Base-by-base conservation (phyloP, 2,797 vertebrate species). In the Channa striata region DNA sequence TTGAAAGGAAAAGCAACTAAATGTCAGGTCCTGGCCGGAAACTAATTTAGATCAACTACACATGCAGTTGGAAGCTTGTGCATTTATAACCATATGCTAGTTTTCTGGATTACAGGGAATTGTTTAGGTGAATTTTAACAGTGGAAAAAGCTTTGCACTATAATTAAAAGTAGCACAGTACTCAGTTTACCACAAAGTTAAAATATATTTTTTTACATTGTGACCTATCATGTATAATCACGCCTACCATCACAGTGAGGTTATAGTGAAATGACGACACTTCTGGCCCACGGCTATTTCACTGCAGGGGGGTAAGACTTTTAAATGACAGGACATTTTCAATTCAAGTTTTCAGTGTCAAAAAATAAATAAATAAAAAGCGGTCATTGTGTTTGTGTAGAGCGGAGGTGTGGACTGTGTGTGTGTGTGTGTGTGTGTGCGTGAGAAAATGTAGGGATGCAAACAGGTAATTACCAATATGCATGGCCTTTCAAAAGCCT, bases 401-500 rank as follows among this genome's bases (percentile, higher is more conserved):
- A 14, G 21, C 6, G 6, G 42, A 33, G 19, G 8, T 30, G 1
- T 30, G 25, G 6, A n/a, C n/a, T n/a, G n/a, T n/a, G 25, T 30
- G 25, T 30, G 25, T 30, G 25, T 30, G 25, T 30, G 4, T 30
- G 25, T 30, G 25, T 30, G 25, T 3, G 6, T 6, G 25, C 25
- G 25, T 30, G 25, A 30, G 25, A 30, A 30, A 71, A 63, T 46
- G 39, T 14, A 75, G 49, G n/a, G 9, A 50, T 51, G 58, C 30
- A 52, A 42, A 69, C 47, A 63, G 59, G 43, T 78, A 64, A 81
- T 77, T 84, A 81, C 44, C 60, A 68, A 59, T 59, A 73, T 74
- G 60, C 36, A 49, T 62, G 67, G 62, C 58, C 64, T 59, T 59
- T 23, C 84, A 72, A 84, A 83, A 75, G 62, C 51, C 49, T 66